Percentiles rank a stretch among this genome's conserved stretches.
phyloP scores from a whole-genome alignment of 2,888 invertebrate genomes.

The Coleophora deauratella region DNA sequence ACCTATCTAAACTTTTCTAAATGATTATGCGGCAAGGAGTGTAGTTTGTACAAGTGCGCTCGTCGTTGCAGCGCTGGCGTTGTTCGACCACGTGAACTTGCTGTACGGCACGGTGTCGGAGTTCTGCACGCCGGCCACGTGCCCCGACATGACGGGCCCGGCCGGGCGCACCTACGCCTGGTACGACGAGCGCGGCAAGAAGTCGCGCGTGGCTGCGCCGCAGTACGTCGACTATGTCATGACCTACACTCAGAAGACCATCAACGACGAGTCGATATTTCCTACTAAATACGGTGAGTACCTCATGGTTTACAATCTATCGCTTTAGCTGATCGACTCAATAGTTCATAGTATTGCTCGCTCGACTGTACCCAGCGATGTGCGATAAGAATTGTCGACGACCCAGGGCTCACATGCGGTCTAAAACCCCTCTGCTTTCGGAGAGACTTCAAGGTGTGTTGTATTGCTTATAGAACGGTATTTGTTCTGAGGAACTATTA shows the following conservation, averaged over 20 bases:
- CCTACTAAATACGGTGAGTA: slow-evolving; percentile 97
- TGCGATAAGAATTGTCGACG: too few relatives aligned
- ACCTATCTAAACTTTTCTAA: too few relatives aligned
- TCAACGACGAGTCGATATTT: slow-evolving; percentile 97
- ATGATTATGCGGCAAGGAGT: too few relatives aligned
- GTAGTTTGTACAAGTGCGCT: too few relatives aligned
- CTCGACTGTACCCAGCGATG: too few relatives aligned
- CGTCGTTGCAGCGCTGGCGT: slow-evolving; percentile 86
- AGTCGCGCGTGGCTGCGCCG: slow-evolving; percentile 96
- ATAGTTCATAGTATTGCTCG: too few relatives aligned
- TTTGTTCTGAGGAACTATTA: too few relatives aligned
- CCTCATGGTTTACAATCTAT: background rate
- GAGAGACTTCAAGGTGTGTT: too few relatives aligned
- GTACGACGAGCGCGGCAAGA: slow-evolving; percentile 99
- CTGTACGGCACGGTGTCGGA: slow-evolving; percentile 99
- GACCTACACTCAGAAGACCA: slow-evolving; percentile 97
- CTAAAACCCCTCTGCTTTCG: too few relatives aligned
- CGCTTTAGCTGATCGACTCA: background rate
- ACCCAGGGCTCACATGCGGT: too few relatives aligned
- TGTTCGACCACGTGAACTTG: slow-evolving; percentile 99
- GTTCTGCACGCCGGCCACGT: slow-evolving; percentile 96
- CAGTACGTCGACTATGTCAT: slow-evolving; percentile 99
- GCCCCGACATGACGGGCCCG: slow-evolving; percentile 98
- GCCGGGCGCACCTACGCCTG: slow-evolving; percentile 97
- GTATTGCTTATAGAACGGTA: too few relatives aligned